phyloP scores from a whole-genome alignment of 2,113 vertebrate species.

The Aldabrachelys gigantea region DNA sequence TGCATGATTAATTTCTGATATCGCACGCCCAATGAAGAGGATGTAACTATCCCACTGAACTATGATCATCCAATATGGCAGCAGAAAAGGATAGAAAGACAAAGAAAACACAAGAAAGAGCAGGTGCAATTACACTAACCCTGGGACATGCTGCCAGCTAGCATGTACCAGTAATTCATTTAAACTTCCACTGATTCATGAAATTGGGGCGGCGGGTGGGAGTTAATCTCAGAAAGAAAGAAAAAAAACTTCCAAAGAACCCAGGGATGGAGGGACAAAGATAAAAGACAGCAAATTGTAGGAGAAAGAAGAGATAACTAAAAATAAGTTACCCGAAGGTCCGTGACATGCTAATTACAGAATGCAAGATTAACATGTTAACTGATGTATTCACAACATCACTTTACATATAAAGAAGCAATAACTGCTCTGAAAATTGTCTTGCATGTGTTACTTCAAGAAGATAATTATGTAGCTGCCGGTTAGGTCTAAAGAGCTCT shows the following conservation, averaged over 20 bases:
- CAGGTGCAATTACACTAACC: neutral
- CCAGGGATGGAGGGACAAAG: neutral
- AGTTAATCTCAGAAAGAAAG: neutral
- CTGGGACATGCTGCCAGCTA: neutral
- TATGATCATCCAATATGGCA: neutral
- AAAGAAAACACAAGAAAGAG: neutral
- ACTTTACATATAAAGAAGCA: neutral
- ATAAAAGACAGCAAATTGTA: neutral
- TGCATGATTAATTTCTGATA: neutral
- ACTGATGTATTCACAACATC: neutral
- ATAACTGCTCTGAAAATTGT: neutral
- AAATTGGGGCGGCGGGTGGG: neutral
- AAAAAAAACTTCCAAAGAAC: neutral
- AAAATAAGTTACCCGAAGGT: neutral
- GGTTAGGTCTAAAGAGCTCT: neutral
- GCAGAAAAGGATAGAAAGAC: neutral
- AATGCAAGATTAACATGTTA: neutral
- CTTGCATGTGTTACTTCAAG: neutral
- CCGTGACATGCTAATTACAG: neutral
- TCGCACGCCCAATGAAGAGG: neutral
- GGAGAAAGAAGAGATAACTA: neutral
- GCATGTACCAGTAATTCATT: neutral
- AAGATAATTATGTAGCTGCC: neutral
- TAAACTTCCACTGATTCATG: neutral
- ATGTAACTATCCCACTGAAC: conserved; percentile 5